Percentiles rank a stretch among this genome's conserved stretches.
Conservation (phyloP, 2,888 invertebrate genomes). For the Patella caerulea region DNA sequence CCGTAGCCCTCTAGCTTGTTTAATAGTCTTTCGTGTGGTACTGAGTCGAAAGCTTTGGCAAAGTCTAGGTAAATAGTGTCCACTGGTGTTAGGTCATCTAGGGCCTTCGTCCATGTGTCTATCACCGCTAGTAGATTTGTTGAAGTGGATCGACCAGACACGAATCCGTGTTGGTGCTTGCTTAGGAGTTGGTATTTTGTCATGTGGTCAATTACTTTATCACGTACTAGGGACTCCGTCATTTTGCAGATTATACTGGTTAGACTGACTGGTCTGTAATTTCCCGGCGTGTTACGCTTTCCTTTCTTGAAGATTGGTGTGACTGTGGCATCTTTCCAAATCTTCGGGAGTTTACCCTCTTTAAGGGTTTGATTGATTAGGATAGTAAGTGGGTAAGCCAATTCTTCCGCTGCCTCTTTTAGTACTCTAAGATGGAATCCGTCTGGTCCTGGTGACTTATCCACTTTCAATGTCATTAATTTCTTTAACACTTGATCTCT, state of each 20-base stretch:
- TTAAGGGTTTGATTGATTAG: constrained; percentile 9
- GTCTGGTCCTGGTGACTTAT: too few relatives aligned
- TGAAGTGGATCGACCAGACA: constrained; percentile 12
- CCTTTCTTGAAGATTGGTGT: constrained; percentile 26
- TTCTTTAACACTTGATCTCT: too few relatives aligned
- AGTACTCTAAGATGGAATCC: neutral
- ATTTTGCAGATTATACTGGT: constrained; percentile 24
- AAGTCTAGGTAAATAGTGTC: neutral
- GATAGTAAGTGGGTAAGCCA: neutral
- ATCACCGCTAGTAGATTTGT: constrained; percentile 16
- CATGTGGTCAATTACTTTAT: constrained; percentile 15
- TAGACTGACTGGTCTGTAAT: constrained; percentile 26
- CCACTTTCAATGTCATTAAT: too few relatives aligned
- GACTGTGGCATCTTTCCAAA: neutral
- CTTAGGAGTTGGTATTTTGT: neutral
- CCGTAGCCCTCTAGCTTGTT: constrained; percentile 15
- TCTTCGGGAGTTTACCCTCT: constrained; percentile 4
- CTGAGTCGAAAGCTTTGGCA: constrained; percentile 18
- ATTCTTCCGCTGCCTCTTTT: constrained; percentile 7
- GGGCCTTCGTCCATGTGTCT: constrained; percentile 12
- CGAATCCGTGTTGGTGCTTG: constrained; percentile 18
- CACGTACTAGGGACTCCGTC: constrained; percentile 17
- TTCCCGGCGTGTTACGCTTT: constrained; percentile 5
- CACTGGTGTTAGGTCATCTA: constrained; percentile 13
- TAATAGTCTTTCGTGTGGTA: constrained; percentile 20